Percentiles rank a stretch among this genome's conserved stretches.
Conservation (phyloP, 2,797 vertebrate species). For the Gymnopithys bicolor region DNA sequence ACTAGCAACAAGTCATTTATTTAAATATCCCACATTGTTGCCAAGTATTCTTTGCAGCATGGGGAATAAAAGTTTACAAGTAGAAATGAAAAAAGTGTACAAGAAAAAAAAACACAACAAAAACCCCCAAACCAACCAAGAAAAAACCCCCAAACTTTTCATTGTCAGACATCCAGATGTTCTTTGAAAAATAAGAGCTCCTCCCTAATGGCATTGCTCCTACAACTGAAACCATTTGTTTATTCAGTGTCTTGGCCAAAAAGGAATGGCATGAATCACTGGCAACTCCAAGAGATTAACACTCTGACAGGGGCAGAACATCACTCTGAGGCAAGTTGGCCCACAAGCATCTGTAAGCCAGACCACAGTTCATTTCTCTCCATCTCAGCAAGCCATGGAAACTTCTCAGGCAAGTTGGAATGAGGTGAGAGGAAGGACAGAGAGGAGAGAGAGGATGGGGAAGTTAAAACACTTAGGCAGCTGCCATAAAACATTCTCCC, state of each 20-base stretch:
- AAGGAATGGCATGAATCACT: neutral
- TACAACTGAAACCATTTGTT: neutral
- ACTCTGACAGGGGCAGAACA: neutral
- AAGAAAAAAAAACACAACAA: neutral
- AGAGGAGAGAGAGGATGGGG: neutral
- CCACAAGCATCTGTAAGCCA: neutral
- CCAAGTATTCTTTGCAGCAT: neutral
- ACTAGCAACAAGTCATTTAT: neutral
- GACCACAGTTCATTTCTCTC: neutral
- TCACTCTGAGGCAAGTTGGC: neutral
- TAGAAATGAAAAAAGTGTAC: neutral
- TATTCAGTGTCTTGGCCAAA: neutral
- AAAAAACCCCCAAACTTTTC: fast-evolving
- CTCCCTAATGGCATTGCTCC: neutral
- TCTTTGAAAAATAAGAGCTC: neutral
- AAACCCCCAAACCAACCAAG: neutral
- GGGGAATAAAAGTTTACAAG: neutral
- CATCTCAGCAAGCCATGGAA: neutral
- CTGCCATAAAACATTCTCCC: neutral
- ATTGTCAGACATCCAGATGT: neutral
- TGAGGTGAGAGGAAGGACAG: neutral
- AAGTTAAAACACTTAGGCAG: neutral
- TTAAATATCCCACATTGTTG: neutral
- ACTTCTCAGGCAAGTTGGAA: neutral
- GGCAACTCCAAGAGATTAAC: neutral